Evolutionary conservation across 2,797 vertebrate species (phyloP), one percentile per base, ranked within the genome.

Genomic region (Taeniopygia guttata): DNA sequence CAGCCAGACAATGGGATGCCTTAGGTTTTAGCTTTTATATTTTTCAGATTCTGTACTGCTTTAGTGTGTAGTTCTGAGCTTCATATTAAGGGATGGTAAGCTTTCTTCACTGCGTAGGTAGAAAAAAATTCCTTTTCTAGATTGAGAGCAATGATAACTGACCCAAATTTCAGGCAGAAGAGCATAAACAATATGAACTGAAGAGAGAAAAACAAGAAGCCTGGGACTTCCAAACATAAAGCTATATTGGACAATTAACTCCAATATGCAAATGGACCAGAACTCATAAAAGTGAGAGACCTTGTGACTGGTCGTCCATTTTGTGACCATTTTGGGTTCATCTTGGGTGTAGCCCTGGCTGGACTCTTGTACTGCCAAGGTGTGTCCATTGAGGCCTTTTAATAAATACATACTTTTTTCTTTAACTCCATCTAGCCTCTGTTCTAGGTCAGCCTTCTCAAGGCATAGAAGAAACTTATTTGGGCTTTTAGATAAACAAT

Each of bases 271-370:
- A 7, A 60, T 40, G 2, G 18, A 60, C 36, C 36, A 60, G 58
- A 60, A 60, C 2, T 40, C 29, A 29, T 20, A 29, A 29, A 27
- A 38, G 6, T 59, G 58, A 29, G 58, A 29, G 36, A 40, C 2
- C 13, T 20, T 0, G 9, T 60, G 9, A 40, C 18, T 1, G 0
- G 9, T 20, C 6, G 7, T 40, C 5, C 26, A 40, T 60, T 40
- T 29, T 40, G 58, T 60, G 36, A 60, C 36, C 26, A 3, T 60
- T 60, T 59, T 29, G 36, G 18, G 18, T 7, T 60, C 26, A 29
- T 60, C 58, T 40, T 21, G 26, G 26, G 13, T 40, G 12, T 20
- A 40, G 58, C 18, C 18, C 26, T 40, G 18, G 36, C 18, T 29
- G 26, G 34, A 26, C 26, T 60, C 26, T 40, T 40, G 6, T 59